Evolutionary conservation across 1,140 invertebrate genomes (phyloP).

Genomic region (Tetraneura akinire): DNA sequence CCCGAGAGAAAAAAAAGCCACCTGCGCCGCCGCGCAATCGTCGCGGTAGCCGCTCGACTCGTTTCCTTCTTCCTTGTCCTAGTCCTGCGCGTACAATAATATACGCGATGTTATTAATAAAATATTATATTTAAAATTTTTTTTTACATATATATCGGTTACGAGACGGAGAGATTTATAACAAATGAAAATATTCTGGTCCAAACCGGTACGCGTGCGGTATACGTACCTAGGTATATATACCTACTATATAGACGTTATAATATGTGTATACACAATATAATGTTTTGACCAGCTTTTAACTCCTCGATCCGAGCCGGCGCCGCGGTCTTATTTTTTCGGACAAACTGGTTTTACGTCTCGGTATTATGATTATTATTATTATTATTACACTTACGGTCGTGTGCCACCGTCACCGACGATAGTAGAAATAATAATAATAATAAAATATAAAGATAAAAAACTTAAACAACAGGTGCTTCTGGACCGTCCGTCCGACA

Average conservation of each 20-base stretch:
- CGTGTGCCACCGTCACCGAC: conserved; percentile 47
- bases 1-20: conserved; percentile 35
- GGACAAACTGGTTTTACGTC: conserved; percentile 46
- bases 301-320: background rate
- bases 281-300: conserved; percentile 51
- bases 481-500: conserved; percentile 31
- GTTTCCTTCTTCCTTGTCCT: conserved; percentile 48
- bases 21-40: conserved; percentile 6
- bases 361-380: background rate
- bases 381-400: conserved; percentile 10
- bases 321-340: conserved; percentile 25
- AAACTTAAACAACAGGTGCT: conserved; percentile 43
- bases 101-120: conserved; percentile 31
- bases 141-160: too few relatives aligned
- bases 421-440: background rate
- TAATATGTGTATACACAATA: background rate
- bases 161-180: conserved; percentile 24
- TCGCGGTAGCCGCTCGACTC: conserved; percentile 40
- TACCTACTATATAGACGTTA: too few relatives aligned
- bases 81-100: conserved; percentile 36
- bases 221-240: too few relatives aligned
- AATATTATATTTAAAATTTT: background rate
- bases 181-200: conserved; percentile 18
- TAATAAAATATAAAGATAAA: background rate
- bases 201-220: background rate